Conservation (phyloP, 1,140 invertebrate species). For the Cotesia glomerata region DNA sequence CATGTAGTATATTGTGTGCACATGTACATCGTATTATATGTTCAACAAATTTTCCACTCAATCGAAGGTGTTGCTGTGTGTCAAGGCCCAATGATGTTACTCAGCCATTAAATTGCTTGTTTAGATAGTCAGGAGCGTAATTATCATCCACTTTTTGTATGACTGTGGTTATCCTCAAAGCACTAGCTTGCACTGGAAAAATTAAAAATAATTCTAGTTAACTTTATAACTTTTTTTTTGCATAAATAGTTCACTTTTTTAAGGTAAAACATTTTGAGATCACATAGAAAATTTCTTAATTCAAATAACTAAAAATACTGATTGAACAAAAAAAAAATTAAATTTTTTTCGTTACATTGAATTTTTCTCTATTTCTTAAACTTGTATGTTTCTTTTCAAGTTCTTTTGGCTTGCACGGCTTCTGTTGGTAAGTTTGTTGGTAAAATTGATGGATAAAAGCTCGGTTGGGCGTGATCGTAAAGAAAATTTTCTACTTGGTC, state of each 20-base stretch:
- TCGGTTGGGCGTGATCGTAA: neutral
- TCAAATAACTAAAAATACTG: too few species aligned
- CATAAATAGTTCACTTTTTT: too few species aligned
- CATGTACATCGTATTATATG: neutral
- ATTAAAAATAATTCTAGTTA: neutral
- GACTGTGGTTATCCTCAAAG: neutral
- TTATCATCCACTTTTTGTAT: constrained; percentile 2
- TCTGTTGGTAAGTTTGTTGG: neutral
- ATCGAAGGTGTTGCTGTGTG: constrained; percentile 4
- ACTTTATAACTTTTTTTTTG: too few species aligned
- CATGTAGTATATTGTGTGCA: neutral
- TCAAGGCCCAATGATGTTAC: constrained; percentile 18
- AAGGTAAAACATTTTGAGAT: too few species aligned
- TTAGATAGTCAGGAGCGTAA: neutral
- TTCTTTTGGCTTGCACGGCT: neutral
- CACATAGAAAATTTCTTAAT: too few species aligned
- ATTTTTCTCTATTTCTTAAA: too few species aligned
- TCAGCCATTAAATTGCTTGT: constrained; percentile 28
- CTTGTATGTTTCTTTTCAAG: too few species aligned
- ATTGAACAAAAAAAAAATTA: too few species aligned
- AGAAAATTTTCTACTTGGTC: neutral
- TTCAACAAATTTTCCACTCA: constrained; percentile 17
- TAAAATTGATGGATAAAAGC: neutral
- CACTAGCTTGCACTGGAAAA: neutral
- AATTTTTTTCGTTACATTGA: too few species aligned